Evolutionary conservation across 92 coral and sea anemone species (phyloP).

Genomic region (Porites divaricata): DNA sequence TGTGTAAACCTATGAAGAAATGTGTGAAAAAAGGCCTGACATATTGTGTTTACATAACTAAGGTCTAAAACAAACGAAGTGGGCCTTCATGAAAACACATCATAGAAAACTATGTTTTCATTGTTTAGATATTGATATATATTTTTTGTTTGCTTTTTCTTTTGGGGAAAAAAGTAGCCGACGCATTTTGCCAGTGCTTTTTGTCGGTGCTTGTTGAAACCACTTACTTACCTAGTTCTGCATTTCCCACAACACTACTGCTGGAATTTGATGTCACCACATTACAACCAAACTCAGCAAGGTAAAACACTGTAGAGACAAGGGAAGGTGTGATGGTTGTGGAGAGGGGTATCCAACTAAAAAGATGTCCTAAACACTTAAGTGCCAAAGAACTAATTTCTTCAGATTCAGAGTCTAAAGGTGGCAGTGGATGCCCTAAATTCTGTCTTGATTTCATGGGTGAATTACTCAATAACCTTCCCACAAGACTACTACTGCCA

Average conservation of each 20-base stretch:
- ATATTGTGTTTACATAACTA: too few species aligned
- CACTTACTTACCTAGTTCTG: conserved; percentile 76
- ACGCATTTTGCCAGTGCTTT: too few species aligned
- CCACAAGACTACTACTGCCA: conserved; percentile 72
- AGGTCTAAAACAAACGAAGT: too few species aligned
- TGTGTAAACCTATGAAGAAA: too few species aligned
- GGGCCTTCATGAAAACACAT: too few species aligned
- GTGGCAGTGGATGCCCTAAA: conserved; percentile 89
- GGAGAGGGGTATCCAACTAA: conserved; percentile 99
- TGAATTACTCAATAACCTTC: conserved; percentile 81
- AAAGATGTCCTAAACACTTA: conserved; percentile 87
- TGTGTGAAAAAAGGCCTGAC: too few species aligned
- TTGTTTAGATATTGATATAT: too few species aligned
- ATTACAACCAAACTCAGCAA: conserved; percentile 99
- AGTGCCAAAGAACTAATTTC: conserved; percentile 85
- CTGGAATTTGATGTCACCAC: conserved; percentile 74
- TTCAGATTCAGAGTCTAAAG: conserved; percentile 94
- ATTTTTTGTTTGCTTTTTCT: too few species aligned
- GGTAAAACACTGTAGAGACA: conserved; percentile 91
- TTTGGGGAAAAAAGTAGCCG: too few species aligned
- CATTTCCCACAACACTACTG: conserved; percentile 78
- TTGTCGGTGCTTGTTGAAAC: too few species aligned
- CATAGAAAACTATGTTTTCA: too few species aligned
- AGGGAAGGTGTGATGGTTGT: conserved; percentile 87
- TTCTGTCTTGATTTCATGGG: conserved; percentile 81